Evolutionary conservation across 2,797 vertebrate species (phyloP), one percentile per base, ranked within the genome.

Genomic region (Dromococcyx pavoninus): DNA sequence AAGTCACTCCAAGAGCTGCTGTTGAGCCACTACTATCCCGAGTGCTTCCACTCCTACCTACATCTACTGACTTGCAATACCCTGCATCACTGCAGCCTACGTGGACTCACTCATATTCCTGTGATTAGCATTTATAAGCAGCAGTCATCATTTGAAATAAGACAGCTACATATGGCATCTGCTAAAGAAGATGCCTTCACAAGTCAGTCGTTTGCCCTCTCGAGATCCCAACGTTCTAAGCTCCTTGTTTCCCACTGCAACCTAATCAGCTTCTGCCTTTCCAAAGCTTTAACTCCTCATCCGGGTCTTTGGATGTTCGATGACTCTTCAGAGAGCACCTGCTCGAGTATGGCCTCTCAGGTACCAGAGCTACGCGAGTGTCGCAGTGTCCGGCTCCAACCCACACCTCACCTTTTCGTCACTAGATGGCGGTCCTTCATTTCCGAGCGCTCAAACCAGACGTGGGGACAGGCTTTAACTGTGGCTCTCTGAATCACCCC

Each of bases 381-480:
- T 14, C 2, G 11, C n/a, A 7, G 16, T 5, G 17, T 25, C 48
- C 33, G 1, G n/a, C 54, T 53, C 66, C 54, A 39, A n/a, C 25
- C 37, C 51, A 43, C 43, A 8, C 5, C 92, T 97, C 97, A 99
- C 99, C 99, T 98, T 97, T 98, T 98, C 46, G 98, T 98, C 95
- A 99, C 99, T 21, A 99, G 96, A 75, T 99, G 98, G 53, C 99
- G 98, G 94, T 99, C 99, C 92, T 98, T 99, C 90, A 99, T 98
- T 97, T 99, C 99, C 0, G 99, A 99, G 90, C 99, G 98, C 95
- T 99, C 99, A 76, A 99, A 99, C 99, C 99, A 99, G 43, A 99
- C 98, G 3, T 99, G 99, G 46, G 99, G 99, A 94, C 99, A 99
- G 18, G 99, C 98, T 89, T 98, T 98, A 48, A 98, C 98, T 13